Conservation (phyloP, 1,140 invertebrate genomes). For the Varroa destructor region DNA sequence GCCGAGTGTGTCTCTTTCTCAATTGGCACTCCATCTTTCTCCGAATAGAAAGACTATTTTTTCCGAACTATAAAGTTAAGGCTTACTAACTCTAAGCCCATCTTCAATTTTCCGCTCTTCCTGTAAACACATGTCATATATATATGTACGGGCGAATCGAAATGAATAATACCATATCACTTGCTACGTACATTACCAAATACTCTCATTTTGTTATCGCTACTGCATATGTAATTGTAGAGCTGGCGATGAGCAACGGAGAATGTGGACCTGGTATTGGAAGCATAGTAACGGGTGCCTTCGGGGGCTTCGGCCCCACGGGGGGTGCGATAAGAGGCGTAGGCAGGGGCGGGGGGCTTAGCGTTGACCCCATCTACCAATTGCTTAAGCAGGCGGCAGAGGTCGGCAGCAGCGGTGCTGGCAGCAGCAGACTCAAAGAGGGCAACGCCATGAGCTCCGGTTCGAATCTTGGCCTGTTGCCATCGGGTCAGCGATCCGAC, state of each 20-base stretch:
- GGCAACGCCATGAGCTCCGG: conserved; percentile 69
- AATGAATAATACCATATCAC: too few relatives aligned
- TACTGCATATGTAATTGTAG: too few relatives aligned
- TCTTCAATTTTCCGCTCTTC: too few relatives aligned
- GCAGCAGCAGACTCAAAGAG: conserved; percentile 40
- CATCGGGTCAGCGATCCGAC: conserved; percentile 33
- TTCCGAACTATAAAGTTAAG: too few relatives aligned
- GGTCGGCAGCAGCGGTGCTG: conserved; percentile 44
- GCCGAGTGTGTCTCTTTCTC: too few relatives aligned
- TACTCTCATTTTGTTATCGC: too few relatives aligned
- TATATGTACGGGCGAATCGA: too few relatives aligned
- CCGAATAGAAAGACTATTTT: too few relatives aligned
- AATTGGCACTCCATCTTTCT: too few relatives aligned
- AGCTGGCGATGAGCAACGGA: conserved; percentile 25
- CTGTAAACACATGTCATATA: too few relatives aligned
- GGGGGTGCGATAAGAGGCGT: conserved; percentile 50
- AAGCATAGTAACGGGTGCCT: background rate
- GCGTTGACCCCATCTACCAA: conserved; percentile 74
- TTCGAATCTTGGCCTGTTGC: conserved; percentile 35
- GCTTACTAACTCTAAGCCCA: too few relatives aligned
- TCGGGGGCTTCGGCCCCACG: conserved; percentile 48
- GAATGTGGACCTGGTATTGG: conserved; percentile 9
- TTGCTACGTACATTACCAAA: too few relatives aligned
- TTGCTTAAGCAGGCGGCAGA: conserved; percentile 79
- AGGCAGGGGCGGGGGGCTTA: conserved; percentile 44